A percentile compares a stretch with the other conserved stretches of the same genome.
Conservation (phyloP, 2,797 vertebrate genomes). For the Urosaurus nigricauda region DNA sequence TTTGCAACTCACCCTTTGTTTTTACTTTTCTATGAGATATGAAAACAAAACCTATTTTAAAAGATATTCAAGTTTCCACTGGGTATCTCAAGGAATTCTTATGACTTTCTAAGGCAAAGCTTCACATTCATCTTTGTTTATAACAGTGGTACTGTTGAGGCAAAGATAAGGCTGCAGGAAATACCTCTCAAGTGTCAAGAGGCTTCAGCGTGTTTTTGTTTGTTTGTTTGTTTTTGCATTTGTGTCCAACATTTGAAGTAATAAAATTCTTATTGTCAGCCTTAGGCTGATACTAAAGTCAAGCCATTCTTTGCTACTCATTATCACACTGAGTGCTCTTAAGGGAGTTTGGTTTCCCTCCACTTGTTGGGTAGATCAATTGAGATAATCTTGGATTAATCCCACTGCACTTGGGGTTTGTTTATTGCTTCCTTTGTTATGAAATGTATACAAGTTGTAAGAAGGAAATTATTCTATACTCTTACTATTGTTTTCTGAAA, state of each 20-base stretch:
- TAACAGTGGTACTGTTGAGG: slow-evolving; percentile 39
- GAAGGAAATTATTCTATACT: slow-evolving; percentile 28
- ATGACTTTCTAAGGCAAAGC: not conserved
- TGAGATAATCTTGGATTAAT: slow-evolving; percentile 71
- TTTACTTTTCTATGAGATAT: not conserved
- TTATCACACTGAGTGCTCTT: slow-evolving; percentile 64
- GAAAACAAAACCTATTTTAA: slow-evolving; percentile 9
- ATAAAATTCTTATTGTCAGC: slow-evolving; percentile 41
- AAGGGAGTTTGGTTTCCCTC: slow-evolving; percentile 63
- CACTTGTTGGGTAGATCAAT: slow-evolving; percentile 62
- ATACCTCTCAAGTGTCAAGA: slow-evolving; percentile 49
- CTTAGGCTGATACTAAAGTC: not conserved
- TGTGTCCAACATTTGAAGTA: slow-evolving; percentile 31
- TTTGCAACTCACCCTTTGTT: not conserved
- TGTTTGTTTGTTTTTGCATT: slow-evolving; percentile 55
- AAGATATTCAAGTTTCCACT: not conserved
- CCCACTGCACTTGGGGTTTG: slow-evolving; percentile 52
- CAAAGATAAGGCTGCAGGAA: slow-evolving; percentile 47
- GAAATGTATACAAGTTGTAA: slow-evolving; percentile 36
- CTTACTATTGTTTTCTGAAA: slow-evolving; percentile 8
- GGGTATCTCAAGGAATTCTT: not conserved
- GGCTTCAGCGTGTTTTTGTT: slow-evolving; percentile 57
- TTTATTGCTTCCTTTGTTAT: slow-evolving; percentile 54
- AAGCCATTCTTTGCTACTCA: slow-evolving; percentile 60
- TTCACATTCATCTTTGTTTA: slow-evolving; percentile 50